These are phyloP conservation scores for Drosophila virilis DNA, from an alignment of 1,140 invertebrate species.

Conservation along the genomic window DNA sequence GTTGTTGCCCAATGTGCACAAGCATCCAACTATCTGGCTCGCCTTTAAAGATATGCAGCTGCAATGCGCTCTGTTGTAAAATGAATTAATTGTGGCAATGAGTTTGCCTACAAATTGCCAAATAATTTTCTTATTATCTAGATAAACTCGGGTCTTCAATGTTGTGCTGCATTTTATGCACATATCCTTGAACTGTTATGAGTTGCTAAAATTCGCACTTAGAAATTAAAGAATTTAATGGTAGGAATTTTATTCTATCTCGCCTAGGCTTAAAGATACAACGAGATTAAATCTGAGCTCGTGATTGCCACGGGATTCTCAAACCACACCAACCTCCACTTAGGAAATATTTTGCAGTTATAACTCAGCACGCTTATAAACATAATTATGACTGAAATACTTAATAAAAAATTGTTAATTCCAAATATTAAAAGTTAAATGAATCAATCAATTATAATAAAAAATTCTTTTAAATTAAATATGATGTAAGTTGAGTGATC, in stretches of 20 bases:
- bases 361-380: background rate
- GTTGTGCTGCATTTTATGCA: background rate
- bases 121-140: conserved; percentile 28
- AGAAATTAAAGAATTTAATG: background rate
- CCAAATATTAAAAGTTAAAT: conserved; percentile 35
- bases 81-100: conserved; percentile 47
- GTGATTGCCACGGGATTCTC: background rate
- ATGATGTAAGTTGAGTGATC: too few relatives aligned
- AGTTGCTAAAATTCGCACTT: background rate
- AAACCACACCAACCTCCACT: background rate
- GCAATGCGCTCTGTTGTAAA: conserved; percentile 6
- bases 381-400: conserved; percentile 15
- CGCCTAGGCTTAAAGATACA: too few relatives aligned
- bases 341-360: background rate
- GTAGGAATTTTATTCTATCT: too few relatives aligned
- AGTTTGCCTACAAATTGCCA: conserved; percentile 33
- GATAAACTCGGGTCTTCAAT: conserved; percentile 3
- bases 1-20: conserved; percentile 64
- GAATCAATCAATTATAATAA: conserved; percentile 61
- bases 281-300: too few relatives aligned
- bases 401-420: conserved; percentile 15
- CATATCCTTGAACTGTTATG: conserved; percentile 14
- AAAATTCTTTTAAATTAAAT: too few relatives aligned
- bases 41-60: conserved; percentile 24
- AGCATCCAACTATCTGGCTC: conserved; percentile 21